A percentile compares a stretch with the other conserved stretches of the same genome.
phyloP scores from a whole-genome alignment of 37 sponge, comb jelly and placozoan species.

The Ephydatia muelleri region DNA sequence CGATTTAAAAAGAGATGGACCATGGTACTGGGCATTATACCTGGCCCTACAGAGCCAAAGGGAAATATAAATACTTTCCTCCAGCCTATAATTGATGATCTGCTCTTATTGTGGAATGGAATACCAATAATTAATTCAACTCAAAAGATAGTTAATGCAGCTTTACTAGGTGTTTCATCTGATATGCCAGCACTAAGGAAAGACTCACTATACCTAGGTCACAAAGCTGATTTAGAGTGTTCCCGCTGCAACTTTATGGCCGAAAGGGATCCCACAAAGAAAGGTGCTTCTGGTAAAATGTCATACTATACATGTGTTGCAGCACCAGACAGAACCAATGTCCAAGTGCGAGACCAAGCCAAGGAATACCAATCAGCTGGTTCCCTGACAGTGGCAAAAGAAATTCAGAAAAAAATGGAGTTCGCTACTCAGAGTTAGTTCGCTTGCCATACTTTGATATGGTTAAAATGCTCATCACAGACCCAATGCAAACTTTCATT shows the following conservation, averaged over 20 bases:
- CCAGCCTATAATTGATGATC: slow-evolving; percentile 32
- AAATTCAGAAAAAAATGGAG: slow-evolving; percentile 25
- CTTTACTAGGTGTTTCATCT: slow-evolving; percentile 29
- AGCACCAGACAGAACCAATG: neutral
- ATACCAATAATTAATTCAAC: slow-evolving; percentile 3
- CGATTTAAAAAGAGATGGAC: slow-evolving; percentile 35
- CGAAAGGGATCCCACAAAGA: slow-evolving; percentile 43
- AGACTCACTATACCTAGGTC: slow-evolving; percentile 31
- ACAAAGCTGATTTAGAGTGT: slow-evolving; percentile 41
- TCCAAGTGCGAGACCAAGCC: neutral
- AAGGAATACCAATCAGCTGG: too few relatives aligned
- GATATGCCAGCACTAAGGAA: slow-evolving; percentile 57
- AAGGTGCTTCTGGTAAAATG: slow-evolving; percentile 2
- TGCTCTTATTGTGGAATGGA: slow-evolving; percentile 46
- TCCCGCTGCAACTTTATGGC: slow-evolving; percentile 39
- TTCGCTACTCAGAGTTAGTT: slow-evolving; percentile 39
- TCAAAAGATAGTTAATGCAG: too few relatives aligned
- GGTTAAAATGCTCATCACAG: slow-evolving; percentile 33
- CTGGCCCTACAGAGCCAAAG: slow-evolving; percentile 53
- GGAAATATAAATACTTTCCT: slow-evolving; percentile 35
- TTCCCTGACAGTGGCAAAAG: too few relatives aligned
- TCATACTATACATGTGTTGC: slow-evolving; percentile 14
- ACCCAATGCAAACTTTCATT: slow-evolving; percentile 65
- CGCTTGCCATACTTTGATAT: slow-evolving; percentile 45
- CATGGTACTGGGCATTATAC: slow-evolving; percentile 52